phyloP scores from a whole-genome alignment of 2,113 vertebrate genomes.

The Plectropomus leopardus region DNA sequence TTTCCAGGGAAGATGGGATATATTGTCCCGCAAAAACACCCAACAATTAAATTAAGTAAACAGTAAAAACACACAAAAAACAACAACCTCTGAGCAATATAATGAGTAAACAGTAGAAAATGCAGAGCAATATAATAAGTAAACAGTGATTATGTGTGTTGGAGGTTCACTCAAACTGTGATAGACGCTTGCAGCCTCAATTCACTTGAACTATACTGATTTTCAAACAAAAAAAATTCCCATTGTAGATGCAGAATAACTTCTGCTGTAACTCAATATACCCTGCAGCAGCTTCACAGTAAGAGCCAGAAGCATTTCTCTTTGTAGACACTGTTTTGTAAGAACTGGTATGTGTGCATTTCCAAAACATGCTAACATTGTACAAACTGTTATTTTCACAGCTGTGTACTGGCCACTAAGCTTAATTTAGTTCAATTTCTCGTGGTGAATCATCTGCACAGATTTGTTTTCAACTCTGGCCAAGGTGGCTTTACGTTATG shows the following conservation, averaged over 20 bases:
- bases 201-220: not conserved
- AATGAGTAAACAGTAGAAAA: too few relatives aligned
- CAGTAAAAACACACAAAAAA: too few relatives aligned
- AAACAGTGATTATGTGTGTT: not conserved
- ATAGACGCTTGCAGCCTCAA: not conserved
- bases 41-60: too few relatives aligned
- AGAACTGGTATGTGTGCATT: not conserved
- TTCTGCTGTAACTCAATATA: not conserved
- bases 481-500: not conserved
- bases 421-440: not conserved
- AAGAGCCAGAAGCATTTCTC: not conserved
- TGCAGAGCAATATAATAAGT: too few relatives aligned
- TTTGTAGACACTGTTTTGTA: not conserved
- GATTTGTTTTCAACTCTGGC: not conserved
- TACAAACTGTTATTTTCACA: not conserved
- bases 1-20: too few relatives aligned
- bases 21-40: too few relatives aligned
- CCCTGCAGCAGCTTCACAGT: not conserved
- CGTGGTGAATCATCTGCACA: not conserved
- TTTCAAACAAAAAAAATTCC: not conserved
- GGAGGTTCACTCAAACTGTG: not conserved
- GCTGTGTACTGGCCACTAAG: not conserved
- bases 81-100: too few relatives aligned
- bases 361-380: not conserved
- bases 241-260: not conserved